Base-by-base conservation (phyloP, 2,888 invertebrate species). In the Microplitis manilae region DNA sequence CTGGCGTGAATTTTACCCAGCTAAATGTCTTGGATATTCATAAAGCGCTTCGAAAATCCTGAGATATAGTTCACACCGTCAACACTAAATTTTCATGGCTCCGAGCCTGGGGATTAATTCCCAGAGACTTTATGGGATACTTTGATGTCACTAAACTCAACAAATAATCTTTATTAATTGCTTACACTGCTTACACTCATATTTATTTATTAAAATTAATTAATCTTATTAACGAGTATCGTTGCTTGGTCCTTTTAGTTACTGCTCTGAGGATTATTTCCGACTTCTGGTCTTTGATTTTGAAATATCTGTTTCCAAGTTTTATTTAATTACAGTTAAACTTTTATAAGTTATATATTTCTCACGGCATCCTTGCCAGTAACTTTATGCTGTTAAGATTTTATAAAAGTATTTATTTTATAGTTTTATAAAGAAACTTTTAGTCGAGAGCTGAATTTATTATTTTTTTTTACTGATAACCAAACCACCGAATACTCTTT, bases 11-110 rank as follows among this genome's bases (percentile, higher is more conserved):
- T 72, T 72, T 72, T 38, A 41, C 39, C 8, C 39, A 15, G 64
- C 62, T 72, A 61, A 64, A 20, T 62, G 62, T 60, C 62, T 50
- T 75, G 69, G 70, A 70, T 69, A 75, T 70, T 75, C 70, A 70
- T 70, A 75, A 75, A 75, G 75, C 68, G 40, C 38, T 71, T 76
- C 59, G 76, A 76, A 70, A 75, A 75, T 75, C 75, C 75, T 75
- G 75, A 75, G 70, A 69, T 75, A 75, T 72, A 62, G 72, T 72
- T 72, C 72, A 61, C 20, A 38, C 15, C 20, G 39, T 15, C 15
- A 41, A 20, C 17, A 60, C 50, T 50, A 70, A 70, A 50, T 70
- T 70, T 60, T 60, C 30, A 40, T 61, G 75, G 68, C 41, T 75
- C 64, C 61, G 5, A 20, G 75, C 30, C 38, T 9, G 59, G 15